phyloP scores from a whole-genome alignment of 2,797 vertebrate species.

The Crypturellus tataupa region DNA sequence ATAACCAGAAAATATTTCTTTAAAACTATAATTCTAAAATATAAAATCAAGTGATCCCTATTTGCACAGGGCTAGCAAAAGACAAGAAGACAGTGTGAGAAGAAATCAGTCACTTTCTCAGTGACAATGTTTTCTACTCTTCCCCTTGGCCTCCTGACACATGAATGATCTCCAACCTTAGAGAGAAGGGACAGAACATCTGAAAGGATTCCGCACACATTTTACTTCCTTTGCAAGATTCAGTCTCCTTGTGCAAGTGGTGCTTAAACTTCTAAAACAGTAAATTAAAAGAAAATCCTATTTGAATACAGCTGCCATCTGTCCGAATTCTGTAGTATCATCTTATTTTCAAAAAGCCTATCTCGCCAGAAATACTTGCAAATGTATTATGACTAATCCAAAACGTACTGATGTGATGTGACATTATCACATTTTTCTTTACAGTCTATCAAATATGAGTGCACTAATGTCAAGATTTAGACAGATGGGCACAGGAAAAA shows the following conservation, averaged over 20 bases:
- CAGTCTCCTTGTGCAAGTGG: neutral
- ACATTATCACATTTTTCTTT: neutral
- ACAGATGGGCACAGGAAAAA: neutral
- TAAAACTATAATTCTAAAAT: neutral
- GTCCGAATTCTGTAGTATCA: neutral
- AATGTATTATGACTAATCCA: neutral
- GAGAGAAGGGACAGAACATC: neutral
- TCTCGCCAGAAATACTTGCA: neutral
- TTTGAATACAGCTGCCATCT: neutral
- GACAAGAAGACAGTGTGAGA: neutral
- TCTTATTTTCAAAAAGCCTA: neutral
- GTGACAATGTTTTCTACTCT: neutral
- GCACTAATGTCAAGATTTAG: neutral
- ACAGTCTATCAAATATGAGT: neutral
- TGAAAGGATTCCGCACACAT: neutral
- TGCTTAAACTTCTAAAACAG: neutral
- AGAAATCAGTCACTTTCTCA: neutral
- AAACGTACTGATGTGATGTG: neutral
- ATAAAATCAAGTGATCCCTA: neutral
- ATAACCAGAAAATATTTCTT: neutral
- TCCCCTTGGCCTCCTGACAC: fast-evolving
- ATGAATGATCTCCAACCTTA: neutral
- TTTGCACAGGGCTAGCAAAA: neutral
- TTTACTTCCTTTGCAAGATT: neutral
- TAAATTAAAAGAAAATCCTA: neutral